Evolutionary conservation across 2,113 vertebrate genomes (phyloP).

Genomic region (Myocastor coypus): DNA sequence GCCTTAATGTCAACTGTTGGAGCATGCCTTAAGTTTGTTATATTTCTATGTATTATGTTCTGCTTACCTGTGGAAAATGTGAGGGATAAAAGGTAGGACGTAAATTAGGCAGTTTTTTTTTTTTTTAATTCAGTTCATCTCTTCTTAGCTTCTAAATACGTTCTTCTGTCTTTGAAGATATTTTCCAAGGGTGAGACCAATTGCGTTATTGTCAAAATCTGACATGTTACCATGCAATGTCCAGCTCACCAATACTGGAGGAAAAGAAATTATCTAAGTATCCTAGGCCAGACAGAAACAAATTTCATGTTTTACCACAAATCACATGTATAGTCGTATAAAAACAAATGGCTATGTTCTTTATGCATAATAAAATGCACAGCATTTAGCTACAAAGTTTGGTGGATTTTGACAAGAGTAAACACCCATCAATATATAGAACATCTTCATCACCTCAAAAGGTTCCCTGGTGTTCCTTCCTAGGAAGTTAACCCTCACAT

Average conservation of each 20-base stretch:
- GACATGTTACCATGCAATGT: not conserved
- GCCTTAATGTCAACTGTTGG: conserved; percentile 3
- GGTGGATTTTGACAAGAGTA: not conserved
- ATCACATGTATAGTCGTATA: not conserved
- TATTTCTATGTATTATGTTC: not conserved
- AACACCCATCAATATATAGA: not conserved
- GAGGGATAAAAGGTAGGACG: not conserved
- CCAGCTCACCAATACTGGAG: not conserved
- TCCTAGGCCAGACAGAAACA: not conserved
- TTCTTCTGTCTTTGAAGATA: not conserved
- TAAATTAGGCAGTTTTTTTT: not conserved
- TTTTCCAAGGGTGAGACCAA: not conserved
- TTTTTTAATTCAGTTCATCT: not conserved
- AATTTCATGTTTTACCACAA: not conserved
- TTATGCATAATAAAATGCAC: not conserved
- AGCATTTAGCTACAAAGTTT: not conserved
- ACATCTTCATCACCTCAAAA: not conserved
- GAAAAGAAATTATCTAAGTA: not conserved
- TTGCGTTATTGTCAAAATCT: not conserved
- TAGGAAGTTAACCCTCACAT: not conserved
- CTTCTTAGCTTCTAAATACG: conserved; percentile 44
- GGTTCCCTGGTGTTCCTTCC: not conserved
- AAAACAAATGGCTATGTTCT: not conserved
- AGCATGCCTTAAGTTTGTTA: not conserved
- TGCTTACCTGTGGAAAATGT: not conserved